Percentiles rank a stretch among this genome's conserved stretches.
These are phyloP conservation scores for Bombus superbus DNA, from an alignment of 1,140 invertebrate species.

Conservation along the genomic window DNA sequence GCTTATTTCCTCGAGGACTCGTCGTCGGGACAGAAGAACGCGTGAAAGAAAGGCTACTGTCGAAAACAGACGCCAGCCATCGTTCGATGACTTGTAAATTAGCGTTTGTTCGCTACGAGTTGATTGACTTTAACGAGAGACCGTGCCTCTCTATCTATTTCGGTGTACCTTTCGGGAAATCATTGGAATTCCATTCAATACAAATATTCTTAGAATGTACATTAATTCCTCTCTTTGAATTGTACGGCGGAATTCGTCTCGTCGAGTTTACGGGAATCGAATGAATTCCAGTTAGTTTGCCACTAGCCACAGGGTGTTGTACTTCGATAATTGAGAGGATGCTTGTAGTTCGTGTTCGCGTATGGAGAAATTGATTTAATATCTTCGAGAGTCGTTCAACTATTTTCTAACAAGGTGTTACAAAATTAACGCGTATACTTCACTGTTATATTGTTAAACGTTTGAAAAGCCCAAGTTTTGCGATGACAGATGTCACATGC, in stretches of 20 bases:
- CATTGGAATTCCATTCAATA: not conserved
- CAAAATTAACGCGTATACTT: not conserved
- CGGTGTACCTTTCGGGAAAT: not conserved
- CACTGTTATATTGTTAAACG: too few species aligned
- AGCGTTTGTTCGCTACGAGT: not conserved
- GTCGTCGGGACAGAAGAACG: not conserved
- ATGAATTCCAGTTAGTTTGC: not conserved
- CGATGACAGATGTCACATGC: too few species aligned
- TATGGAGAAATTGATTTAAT: not conserved
- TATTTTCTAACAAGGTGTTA: not conserved
- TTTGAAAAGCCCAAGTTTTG: too few species aligned
- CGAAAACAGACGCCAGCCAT: not conserved
- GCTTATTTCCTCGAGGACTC: constrained; percentile 30
- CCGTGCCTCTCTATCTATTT: not conserved
- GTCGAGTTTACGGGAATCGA: not conserved
- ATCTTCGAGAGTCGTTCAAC: not conserved
- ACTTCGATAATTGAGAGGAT: constrained; percentile 5
- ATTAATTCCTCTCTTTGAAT: not conserved
- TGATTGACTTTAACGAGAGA: too few species aligned
- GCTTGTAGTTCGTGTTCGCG: not conserved
- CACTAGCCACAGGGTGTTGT: not conserved
- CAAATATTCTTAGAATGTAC: not conserved
- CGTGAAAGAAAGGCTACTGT: not conserved
- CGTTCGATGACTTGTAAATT: not conserved
- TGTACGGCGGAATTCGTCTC: not conserved